Percentiles rank a stretch among this genome's conserved stretches.
Conservation (phyloP, 2,888 invertebrate genomes). For the Lycophotia porphyrea region DNA sequence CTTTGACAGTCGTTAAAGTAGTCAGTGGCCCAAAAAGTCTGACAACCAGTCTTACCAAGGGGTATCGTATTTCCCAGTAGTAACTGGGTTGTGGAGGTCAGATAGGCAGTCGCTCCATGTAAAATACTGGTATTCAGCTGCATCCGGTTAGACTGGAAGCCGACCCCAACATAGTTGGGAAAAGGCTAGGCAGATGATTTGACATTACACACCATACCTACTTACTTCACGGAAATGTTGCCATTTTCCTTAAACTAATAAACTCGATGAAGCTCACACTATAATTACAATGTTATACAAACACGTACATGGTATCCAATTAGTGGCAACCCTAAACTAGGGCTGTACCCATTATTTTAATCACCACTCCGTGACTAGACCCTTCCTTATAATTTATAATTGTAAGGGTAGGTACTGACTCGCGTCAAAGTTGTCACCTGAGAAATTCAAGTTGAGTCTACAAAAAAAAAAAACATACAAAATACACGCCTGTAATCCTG, state of each 20-base stretch:
- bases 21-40: background rate
- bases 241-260: constrained; percentile 58
- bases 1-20: background rate
- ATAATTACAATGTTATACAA: constrained; percentile 65
- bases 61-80: background rate
- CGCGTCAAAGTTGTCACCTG: constrained; percentile 5
- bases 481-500: too few relatives aligned
- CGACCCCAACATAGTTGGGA: background rate
- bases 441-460: background rate
- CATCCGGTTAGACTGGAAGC: background rate
- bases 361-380: constrained; percentile 74
- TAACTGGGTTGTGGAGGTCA: background rate
- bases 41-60: too few relatives aligned
- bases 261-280: constrained; percentile 46
- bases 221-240: constrained; percentile 11
- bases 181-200: background rate
- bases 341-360: constrained; percentile 74
- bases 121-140: background rate
- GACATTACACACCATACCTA: background rate
- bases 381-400: constrained; percentile 73
- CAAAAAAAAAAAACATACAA: background rate
- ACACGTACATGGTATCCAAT: constrained; percentile 70
- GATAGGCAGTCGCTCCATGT: background rate
- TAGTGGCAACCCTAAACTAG: constrained; percentile 69
- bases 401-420: constrained; percentile 55